Base-by-base conservation (phyloP, 2,113 vertebrate genomes). In the Vireo altiloquus region DNA sequence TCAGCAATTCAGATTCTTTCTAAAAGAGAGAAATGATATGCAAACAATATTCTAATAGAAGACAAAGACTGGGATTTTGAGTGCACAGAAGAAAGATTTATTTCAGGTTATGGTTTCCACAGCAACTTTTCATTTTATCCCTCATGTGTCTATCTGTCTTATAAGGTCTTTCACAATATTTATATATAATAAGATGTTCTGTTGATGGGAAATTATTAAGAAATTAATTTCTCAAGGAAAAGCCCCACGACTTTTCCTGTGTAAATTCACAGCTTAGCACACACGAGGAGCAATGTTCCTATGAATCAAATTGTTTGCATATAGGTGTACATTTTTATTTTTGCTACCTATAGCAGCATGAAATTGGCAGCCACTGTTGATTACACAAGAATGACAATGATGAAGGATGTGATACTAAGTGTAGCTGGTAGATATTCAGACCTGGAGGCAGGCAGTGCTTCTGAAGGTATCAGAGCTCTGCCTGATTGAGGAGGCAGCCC, bases 81-180 rank as follows among this genome's bases (percentile, higher is more conserved):
- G 33, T 47, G 54, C 84, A 77, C 13, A 71, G 49, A 92, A 86
- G 54, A 76, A 64, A 89, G 63, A 86, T 31, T 88, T 90, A 30
- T 88, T 94, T 95, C 82, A 93, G 71, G 63, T 95, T 93, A 44
- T 24, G 25, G 84, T 96, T 95, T 92, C 91, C 82, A 88, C 91
- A 94, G 87, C 92, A 96, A 93, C 87, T 95, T 94, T 82, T 91
- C 61, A 70, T 95, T 94, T 90, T 88, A 53, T 74, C 35, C 24
- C 37, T 91, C 22, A 17, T 71, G 15, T 83, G 87, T 82, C 78
- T 93, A 5, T 72, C 88, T 81, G 60, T 92, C 72, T 92, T 83
- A 60, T 54, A 90, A 86, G 56, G 65, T 81, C 83, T 96, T 89
- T 96, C 95, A 91, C 64, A 97, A 95, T n/a, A 92, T 94, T 96